These are phyloP conservation scores for Coptodon rendalli DNA, from an alignment of 2,113 vertebrate species.

Conservation along the genomic window DNA sequence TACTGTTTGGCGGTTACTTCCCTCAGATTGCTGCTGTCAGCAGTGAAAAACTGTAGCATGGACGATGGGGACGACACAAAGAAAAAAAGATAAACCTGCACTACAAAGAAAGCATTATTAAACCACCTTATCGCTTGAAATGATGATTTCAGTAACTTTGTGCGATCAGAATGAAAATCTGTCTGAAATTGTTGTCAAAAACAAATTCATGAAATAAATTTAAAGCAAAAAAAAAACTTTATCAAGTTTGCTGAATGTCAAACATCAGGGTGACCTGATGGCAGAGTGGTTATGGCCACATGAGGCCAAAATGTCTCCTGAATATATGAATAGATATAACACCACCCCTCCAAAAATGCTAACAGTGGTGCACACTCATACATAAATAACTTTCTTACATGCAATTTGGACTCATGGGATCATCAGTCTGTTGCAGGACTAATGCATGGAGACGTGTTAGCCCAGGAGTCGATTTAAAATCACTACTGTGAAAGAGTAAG, in stretches of 20 bases:
- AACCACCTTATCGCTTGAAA: neutral
- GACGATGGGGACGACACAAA: neutral
- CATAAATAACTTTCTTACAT: neutral
- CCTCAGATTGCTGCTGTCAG: conserved; percentile 36
- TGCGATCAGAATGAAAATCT: neutral
- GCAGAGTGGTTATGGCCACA: neutral
- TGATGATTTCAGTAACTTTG: neutral
- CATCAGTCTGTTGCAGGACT: neutral
- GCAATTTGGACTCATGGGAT: neutral
- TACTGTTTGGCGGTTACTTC: conserved; percentile 33
- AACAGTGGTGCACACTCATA: neutral
- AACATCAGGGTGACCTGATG: neutral
- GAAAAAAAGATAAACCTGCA: neutral
- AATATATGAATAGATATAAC: neutral
- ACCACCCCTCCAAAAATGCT: neutral
- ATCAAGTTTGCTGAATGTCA: neutral
- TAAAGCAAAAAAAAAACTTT: neutral
- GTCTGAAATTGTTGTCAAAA: neutral
- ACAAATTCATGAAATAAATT: neutral
- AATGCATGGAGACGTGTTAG: neutral
- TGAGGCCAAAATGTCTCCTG: neutral
- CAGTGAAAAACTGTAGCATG: neutral
- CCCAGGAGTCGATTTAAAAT: neutral
- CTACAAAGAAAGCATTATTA: conserved; percentile 30
- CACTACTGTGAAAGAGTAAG: neutral